A percentile compares a stretch with the other conserved stretches of the same genome.
These are phyloP conservation scores for Caenorhabditis wallacei DNA, from an alignment of 2,888 invertebrate genomes.

Conservation along the genomic window DNA sequence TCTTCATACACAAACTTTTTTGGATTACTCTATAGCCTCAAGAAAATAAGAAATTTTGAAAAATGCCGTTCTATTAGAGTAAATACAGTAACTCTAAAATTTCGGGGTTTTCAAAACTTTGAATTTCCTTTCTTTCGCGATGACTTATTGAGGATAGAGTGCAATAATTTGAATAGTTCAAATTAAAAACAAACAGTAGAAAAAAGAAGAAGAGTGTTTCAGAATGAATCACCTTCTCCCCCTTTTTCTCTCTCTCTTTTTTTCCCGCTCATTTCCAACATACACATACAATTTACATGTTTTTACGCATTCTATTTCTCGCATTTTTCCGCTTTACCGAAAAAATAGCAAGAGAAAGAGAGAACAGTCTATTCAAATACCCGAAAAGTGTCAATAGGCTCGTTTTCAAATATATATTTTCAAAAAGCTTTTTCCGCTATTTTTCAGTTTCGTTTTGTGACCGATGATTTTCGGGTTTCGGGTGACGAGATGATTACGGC, in stretches of 20 bases:
- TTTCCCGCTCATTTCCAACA: conserved; percentile 9
- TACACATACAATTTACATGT: conserved; percentile 62
- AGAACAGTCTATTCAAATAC: conserved; percentile 52
- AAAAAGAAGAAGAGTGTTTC: conserved; percentile 29
- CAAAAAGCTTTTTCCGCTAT: conserved; percentile 4
- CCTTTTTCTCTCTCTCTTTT: neutral
- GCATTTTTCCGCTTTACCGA: neutral
- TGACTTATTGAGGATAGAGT: neutral
- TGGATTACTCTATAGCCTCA: no score
- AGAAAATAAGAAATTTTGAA: no score
- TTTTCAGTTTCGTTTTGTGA: neutral
- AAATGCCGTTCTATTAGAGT: no score
- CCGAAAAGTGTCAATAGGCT: neutral
- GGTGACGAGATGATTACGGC: conserved; percentile 45
- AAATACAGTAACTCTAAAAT: no score
- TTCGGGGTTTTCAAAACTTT: no score
- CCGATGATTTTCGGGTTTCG: conserved; percentile 2
- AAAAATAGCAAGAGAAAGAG: conserved; percentile 6
- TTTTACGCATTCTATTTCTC: conserved; percentile 52
- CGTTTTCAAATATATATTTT: conserved; percentile 14
- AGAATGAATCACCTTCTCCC: conserved; percentile 37
- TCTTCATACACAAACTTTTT: no score
- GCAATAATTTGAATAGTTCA: neutral
- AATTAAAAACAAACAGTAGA: conserved; percentile 29
- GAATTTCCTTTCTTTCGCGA: no score